phyloP scores from a whole-genome alignment of 2,797 vertebrate genomes.

The Phaenicophaeus curvirostris region DNA sequence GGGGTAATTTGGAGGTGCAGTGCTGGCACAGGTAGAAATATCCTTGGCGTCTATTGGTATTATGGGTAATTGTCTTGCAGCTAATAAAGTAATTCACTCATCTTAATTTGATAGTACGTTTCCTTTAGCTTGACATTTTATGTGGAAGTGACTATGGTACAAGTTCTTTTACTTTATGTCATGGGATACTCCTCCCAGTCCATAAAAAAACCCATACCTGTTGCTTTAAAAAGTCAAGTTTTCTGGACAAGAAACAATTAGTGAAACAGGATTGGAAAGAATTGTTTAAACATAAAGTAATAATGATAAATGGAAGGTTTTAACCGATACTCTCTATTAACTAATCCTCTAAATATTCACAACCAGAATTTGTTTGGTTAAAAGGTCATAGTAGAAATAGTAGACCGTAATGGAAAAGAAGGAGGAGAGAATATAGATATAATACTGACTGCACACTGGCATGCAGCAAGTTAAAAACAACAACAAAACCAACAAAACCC shows the following conservation, averaged over 20 bases:
- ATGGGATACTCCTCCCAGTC: background rate
- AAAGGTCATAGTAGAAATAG: background rate
- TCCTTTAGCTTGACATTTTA: background rate
- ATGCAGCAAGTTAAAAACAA: background rate
- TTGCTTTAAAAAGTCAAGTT: background rate
- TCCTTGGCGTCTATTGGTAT: background rate
- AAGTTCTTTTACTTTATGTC: background rate
- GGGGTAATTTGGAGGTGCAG: background rate
- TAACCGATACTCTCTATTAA: background rate
- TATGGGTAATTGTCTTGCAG: background rate
- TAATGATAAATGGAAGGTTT: background rate
- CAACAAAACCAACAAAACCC: background rate
- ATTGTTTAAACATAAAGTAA: background rate
- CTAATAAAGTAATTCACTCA: background rate
- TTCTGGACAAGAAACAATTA: background rate
- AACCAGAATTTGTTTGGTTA: background rate
- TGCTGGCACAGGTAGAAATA: background rate
- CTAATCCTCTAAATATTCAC: background rate
- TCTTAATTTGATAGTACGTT: background rate
- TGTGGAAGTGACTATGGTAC: background rate
- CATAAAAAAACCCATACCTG: background rate
- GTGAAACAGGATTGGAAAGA: background rate
- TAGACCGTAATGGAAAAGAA: background rate
- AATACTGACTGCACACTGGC: background rate
- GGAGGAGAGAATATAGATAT: background rate